A percentile compares a stretch with the other conserved stretches of the same genome.
Conservation (phyloP, 2,113 vertebrate genomes). For the Alosa alosa region DNA sequence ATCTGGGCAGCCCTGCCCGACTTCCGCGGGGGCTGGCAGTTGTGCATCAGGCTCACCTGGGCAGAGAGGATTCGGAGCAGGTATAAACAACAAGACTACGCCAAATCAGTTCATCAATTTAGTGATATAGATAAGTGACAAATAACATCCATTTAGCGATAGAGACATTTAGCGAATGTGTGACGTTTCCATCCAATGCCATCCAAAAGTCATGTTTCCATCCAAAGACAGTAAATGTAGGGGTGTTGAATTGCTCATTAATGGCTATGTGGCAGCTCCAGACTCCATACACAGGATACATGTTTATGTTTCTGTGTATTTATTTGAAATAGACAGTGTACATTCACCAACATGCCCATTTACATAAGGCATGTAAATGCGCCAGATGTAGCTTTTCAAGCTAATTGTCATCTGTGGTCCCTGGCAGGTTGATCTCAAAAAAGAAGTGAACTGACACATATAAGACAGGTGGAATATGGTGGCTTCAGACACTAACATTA, state of each 20-base stretch:
- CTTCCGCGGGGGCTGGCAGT: slow-evolving; percentile 87
- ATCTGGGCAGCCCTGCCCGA: slow-evolving; percentile 89
- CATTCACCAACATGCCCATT: too few species aligned
- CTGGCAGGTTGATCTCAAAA: too few species aligned
- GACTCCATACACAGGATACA: neutral
- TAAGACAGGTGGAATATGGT: too few species aligned
- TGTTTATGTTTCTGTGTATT: neutral
- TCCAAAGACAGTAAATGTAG: neutral
- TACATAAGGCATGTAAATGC: too few species aligned
- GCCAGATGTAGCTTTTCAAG: too few species aligned
- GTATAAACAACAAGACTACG: neutral
- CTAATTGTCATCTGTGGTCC: too few species aligned
- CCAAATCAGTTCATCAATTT: neutral
- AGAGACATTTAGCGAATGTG: neutral
- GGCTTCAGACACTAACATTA: too few species aligned
- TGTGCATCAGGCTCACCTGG: slow-evolving; percentile 86
- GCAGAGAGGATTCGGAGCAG: neutral
- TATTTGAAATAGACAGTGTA: too few species aligned
- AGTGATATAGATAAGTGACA: neutral
- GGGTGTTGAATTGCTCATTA: too few species aligned
- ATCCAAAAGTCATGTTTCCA: too few species aligned
- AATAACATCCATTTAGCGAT: neutral
- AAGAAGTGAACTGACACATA: too few species aligned
- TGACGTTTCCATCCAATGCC: neutral
- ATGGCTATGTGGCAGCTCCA: too few species aligned